Conservation (phyloP, 2,113 vertebrate genomes). For the Candoia aspera region DNA sequence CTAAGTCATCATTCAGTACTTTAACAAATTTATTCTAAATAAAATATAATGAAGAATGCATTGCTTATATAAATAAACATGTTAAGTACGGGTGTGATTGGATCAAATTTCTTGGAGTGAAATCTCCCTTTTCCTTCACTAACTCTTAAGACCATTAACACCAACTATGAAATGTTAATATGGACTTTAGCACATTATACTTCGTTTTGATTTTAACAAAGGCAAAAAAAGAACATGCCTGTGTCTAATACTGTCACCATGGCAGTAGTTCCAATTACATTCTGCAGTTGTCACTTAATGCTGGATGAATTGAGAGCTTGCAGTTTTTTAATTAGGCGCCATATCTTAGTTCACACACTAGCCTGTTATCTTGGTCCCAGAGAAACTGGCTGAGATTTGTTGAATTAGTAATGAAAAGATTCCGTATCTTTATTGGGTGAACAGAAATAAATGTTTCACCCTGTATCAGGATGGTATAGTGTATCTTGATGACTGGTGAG, state of each 20-base stretch:
- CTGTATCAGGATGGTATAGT: neutral
- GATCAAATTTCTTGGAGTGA: neutral
- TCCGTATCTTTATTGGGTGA: neutral
- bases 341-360: neutral
- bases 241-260: slow-evolving; percentile 10
- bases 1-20: neutral
- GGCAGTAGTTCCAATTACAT: slow-evolving; percentile 15
- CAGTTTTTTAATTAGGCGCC: slow-evolving; percentile 1
- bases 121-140: neutral
- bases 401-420: slow-evolving; percentile 10
- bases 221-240: neutral
- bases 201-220: slow-evolving; percentile 28
- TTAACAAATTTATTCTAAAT: neutral
- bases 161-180: neutral
- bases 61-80: neutral
- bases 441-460: neutral
- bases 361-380: neutral
- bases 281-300: neutral
- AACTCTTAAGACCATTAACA: neutral
- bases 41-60: neutral
- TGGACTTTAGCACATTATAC: neutral
- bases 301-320: slow-evolving; percentile 1
- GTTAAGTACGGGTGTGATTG: neutral
- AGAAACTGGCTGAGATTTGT: neutral
- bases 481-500: neutral